Evolutionary conservation across 2,888 invertebrate genomes (phyloP).

Genomic region (Drosophila setosimentum): DNA sequence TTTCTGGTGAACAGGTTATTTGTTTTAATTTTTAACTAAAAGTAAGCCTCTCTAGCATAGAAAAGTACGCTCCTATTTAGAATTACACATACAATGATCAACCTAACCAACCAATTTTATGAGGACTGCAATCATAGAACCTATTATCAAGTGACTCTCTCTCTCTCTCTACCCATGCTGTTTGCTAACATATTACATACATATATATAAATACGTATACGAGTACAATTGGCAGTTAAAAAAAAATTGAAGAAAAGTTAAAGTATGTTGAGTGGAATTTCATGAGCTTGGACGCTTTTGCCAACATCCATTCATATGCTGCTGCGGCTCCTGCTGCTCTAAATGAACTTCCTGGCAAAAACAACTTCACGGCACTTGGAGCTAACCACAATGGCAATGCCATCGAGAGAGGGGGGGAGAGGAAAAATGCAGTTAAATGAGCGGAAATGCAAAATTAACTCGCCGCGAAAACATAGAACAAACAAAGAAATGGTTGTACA

Average conservation of each 20-base stretch:
- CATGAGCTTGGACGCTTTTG: conserved; percentile 52
- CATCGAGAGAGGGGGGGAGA: background rate
- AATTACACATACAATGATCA: background rate
- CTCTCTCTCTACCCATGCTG: background rate
- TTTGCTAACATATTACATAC: background rate
- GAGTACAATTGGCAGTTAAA: background rate
- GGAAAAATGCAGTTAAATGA: conserved; percentile 75
- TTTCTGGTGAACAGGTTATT: too few relatives aligned
- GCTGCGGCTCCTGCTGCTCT: conserved; percentile 25
- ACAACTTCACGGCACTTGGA: conserved; percentile 78
- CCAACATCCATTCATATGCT: conserved; percentile 43
- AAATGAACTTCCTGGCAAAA: conserved; percentile 76
- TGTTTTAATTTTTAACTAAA: too few relatives aligned
- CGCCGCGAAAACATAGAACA: conserved; percentile 76
- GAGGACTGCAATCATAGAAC: background rate
- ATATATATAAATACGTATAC: background rate
- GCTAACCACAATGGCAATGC: conserved; percentile 41
- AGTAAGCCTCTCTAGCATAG: too few relatives aligned
- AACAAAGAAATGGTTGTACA: conserved; percentile 78
- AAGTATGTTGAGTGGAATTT: conserved; percentile 57
- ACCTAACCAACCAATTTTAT: background rate
- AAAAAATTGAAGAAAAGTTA: conserved; percentile 8
- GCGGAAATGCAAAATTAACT: conserved; percentile 81
- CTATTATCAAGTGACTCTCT: background rate
- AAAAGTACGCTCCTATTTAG: too few relatives aligned